Percentiles rank a stretch among this genome's conserved stretches.
Conservation (phyloP, 2,113 vertebrate species). For the Hyaena hyaena region DNA sequence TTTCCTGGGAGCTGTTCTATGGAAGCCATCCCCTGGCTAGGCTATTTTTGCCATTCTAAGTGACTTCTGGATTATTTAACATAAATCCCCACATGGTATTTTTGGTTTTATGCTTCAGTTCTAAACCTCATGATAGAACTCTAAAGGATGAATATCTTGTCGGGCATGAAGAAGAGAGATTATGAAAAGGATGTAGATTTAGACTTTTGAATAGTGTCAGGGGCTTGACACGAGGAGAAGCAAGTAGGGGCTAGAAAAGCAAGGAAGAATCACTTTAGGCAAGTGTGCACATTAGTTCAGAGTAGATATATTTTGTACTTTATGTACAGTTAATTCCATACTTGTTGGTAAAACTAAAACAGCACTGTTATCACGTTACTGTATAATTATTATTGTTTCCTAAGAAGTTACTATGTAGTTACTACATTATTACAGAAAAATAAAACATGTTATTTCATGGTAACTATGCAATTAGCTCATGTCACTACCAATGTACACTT, state of each 20-base stretch:
- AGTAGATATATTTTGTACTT: slow-evolving; percentile 29
- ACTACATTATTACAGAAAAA: slow-evolving; percentile 71
- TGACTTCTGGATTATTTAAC: slow-evolving; percentile 43
- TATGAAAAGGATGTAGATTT: slow-evolving; percentile 19
- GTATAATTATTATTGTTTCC: slow-evolving; percentile 61
- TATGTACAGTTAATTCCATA: slow-evolving; percentile 57
- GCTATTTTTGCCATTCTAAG: slow-evolving; percentile 55
- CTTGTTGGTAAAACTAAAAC: slow-evolving; percentile 60
- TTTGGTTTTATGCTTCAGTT: slow-evolving; percentile 47
- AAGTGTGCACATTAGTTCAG: neutral
- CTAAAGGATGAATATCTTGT: neutral
- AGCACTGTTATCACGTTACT: slow-evolving; percentile 30
- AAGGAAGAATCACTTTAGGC: neutral
- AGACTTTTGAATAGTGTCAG: neutral
- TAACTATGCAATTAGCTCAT: slow-evolving; percentile 68
- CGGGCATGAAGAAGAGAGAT: neutral
- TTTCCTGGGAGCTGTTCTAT: neutral
- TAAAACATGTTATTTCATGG: slow-evolving; percentile 71
- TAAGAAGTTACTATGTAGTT: slow-evolving; percentile 58
- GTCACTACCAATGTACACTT: slow-evolving; percentile 59
- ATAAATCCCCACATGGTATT: slow-evolving; percentile 30
- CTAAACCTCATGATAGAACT: slow-evolving; percentile 30
- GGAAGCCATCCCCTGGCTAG: neutral
- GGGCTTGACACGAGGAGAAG: neutral
- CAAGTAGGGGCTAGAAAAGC: neutral